Conservation (phyloP, 1,140 invertebrate genomes). For the Cardiocondyla obscurior region DNA sequence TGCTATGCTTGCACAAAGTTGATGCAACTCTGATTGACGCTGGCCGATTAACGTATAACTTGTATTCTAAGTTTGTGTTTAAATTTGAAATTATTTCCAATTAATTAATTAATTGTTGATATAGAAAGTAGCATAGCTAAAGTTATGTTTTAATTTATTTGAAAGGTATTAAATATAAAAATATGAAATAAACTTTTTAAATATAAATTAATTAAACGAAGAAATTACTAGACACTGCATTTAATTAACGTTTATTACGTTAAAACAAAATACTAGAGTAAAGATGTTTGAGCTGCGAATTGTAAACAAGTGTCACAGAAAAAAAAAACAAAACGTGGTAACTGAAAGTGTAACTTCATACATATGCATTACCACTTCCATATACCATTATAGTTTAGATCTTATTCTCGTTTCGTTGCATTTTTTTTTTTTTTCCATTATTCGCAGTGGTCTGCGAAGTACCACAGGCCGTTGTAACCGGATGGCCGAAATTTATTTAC, state of each 20-base stretch:
- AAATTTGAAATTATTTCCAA: neutral
- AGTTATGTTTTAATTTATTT: neutral
- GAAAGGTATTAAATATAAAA: neutral
- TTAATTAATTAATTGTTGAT: neutral
- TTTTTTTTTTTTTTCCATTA: constrained; percentile 38
- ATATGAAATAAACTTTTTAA: neutral
- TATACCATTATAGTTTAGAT: constrained; percentile 48
- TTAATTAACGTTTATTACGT: neutral
- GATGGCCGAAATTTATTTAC: constrained; percentile 47
- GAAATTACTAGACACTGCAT: neutral
- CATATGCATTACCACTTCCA: constrained; percentile 51
- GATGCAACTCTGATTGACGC: constrained; percentile 42
- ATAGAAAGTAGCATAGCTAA: neutral
- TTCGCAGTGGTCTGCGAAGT: constrained; percentile 24
- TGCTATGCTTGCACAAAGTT: constrained; percentile 35
- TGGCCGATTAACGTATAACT: constrained; percentile 39
- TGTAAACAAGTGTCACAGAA: neutral
- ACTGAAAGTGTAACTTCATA: constrained; percentile 42
- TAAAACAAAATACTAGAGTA: neutral
- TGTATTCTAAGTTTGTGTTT: neutral
- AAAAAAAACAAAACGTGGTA: neutral
- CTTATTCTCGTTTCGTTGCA: constrained; percentile 49
- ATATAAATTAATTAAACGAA: neutral
- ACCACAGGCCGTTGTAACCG: constrained; percentile 25
- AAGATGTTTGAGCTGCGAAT: neutral